These are phyloP conservation scores for Plusia festucae DNA, from an alignment of 2,888 invertebrate species.

Conservation along the genomic window DNA sequence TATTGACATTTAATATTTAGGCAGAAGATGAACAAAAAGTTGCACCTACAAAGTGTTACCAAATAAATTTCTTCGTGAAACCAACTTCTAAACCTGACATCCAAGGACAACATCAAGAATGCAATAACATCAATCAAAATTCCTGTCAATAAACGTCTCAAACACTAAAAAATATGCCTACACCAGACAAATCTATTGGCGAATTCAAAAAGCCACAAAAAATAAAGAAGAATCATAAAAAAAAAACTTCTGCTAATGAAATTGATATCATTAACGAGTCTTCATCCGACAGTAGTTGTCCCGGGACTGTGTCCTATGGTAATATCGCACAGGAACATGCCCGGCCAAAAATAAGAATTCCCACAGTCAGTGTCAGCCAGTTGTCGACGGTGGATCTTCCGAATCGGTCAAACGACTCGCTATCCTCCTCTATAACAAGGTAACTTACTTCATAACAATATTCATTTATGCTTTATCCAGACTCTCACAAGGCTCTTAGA, in stretches of 20 bases:
- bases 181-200: background rate
- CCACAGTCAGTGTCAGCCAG: conserved; percentile 14
- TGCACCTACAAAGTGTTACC: background rate
- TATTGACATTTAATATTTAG: too few species aligned
- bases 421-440: conserved; percentile 62
- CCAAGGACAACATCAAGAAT: conserved; percentile 13
- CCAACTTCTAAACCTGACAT: conserved; percentile 11
- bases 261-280: conserved; percentile 14
- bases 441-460: too few species aligned
- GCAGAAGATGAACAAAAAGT: background rate
- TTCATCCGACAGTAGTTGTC: conserved; percentile 32
- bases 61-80: conserved; percentile 18
- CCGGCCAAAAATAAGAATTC: conserved; percentile 24
- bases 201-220: background rate
- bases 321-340: conserved; percentile 56
- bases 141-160: background rate
- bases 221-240: background rate
- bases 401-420: conserved; percentile 46
- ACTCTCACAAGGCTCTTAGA: too few species aligned
- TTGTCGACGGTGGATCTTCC: conserved; percentile 39
- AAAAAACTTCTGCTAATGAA: background rate
- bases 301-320: conserved; percentile 15
- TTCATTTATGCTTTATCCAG: too few species aligned
- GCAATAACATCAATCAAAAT: conserved; percentile 23
- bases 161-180: background rate